These are phyloP conservation scores for Drosophila ezoana DNA, from an alignment of 2,888 invertebrate genomes.

Conservation along the genomic window DNA sequence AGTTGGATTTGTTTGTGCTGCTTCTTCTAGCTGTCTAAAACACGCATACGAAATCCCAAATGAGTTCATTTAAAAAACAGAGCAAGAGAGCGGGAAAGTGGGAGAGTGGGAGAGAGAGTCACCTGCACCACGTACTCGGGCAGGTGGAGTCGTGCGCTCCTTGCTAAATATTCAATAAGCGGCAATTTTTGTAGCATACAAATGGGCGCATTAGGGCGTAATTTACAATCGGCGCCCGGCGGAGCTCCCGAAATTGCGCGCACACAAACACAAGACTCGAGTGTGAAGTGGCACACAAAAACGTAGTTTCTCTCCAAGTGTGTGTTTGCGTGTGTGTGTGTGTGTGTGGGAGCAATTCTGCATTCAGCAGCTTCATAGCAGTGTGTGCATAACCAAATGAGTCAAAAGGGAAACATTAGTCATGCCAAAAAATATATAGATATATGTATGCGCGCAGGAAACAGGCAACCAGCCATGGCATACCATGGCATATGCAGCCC, in stretches of 20 bases:
- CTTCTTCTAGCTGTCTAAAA: conserved; percentile 38
- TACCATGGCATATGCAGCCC: neutral
- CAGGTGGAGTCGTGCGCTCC: conserved; percentile 47
- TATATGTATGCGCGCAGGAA: conserved; percentile 24
- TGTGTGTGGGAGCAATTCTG: conserved; percentile 38
- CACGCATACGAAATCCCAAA: conserved; percentile 76
- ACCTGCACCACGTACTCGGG: conserved; percentile 1
- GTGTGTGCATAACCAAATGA: conserved; percentile 67
- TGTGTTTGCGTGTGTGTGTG: conserved; percentile 14
- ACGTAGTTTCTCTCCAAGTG: conserved; percentile 34
- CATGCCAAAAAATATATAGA: conserved; percentile 54
- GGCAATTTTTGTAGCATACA: conserved; percentile 80
- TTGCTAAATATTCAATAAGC: conserved; percentile 81
- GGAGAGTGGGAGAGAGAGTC: conserved; percentile 3
- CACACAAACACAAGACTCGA: conserved; percentile 39
- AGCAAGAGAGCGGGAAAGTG: neutral
- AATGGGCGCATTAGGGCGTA: conserved; percentile 79
- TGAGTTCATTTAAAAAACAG: conserved; percentile 71
- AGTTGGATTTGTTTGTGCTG: conserved; percentile 15
- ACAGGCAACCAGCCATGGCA: conserved; percentile 3
- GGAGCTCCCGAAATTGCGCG: conserved; percentile 49
- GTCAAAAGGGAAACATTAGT: conserved; percentile 80
- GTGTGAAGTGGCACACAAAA: conserved; percentile 28
- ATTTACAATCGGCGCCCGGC: conserved; percentile 72
- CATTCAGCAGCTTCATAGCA: conserved; percentile 40